Base-by-base conservation (phyloP, 2,888 invertebrate genomes). In the Drosophila aldrichi region DNA sequence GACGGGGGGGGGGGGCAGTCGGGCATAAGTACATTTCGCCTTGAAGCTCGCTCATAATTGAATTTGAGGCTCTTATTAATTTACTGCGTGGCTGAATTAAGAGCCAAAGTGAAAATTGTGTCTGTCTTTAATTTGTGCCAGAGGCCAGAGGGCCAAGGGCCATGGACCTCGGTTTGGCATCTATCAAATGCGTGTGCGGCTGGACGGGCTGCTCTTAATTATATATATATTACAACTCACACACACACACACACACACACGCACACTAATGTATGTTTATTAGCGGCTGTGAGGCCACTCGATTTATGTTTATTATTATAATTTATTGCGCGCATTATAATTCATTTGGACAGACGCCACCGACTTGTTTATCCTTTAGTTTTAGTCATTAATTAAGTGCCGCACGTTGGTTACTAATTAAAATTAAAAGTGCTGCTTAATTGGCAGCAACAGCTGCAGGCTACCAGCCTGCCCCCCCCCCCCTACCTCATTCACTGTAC, bases 381-480 rank as follows among this genome's bases (percentile, higher is more conserved):
- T 88, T 65, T 65, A 68, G 79, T 61, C 77, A 83, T 83, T 83
- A 83, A 83, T 83, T 86, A 86, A 80, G 87, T 82, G 74, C 29
- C 69, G 66, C 73, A 74, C 74, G 83, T 79, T 61, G 74, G 70
- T 44, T 64, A 80, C 89, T 83, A 83, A 83, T 83, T 83, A 83
- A 88, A 82, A 83, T 86, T 79, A 74, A 86, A 83, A 83, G 82
- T 86, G 74, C 72, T 51, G 74, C 82, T 69, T 88, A 85, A 85
- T 79, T 85, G 88, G 82, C 57, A 75, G 64, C 86, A 76, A 71
- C 79, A 73, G 75, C 85, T 73, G 82, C 62, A 44, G 44, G 29
- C 29, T 54, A 36, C 22, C 10, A 14, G 7, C 40, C 41, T 0
- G n/a, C n/a, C 5, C 20, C 1, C 7, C 16, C 10, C 32, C 0